A percentile compares a stretch with the other conserved stretches of the same genome.
These are phyloP conservation scores for Phyllostomus discolor DNA, from an alignment of 2,113 vertebrate genomes.

Conservation along the genomic window DNA sequence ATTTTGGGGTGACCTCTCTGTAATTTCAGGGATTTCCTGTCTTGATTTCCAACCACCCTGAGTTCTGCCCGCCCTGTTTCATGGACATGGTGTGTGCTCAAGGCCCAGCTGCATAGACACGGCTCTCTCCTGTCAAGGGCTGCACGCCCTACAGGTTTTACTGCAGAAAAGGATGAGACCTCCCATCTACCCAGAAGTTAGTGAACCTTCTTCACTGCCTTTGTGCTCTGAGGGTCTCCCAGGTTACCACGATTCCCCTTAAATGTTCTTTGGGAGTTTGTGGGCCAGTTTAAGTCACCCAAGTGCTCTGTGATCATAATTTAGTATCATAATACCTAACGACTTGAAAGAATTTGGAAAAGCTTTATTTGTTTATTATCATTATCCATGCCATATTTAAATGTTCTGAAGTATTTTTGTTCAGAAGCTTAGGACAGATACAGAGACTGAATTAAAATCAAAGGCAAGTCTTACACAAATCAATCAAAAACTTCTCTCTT, in stretches of 20 bases:
- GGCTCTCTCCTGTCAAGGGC: neutral
- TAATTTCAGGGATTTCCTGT: neutral
- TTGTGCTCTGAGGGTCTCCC: neutral
- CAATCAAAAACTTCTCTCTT: neutral
- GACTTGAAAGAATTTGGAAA: conserved; percentile 15
- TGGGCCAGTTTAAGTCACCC: neutral
- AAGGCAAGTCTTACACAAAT: neutral
- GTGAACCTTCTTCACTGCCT: neutral
- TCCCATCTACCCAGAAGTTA: neutral
- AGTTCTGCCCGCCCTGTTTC: neutral
- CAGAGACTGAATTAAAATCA: neutral
- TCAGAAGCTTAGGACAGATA: neutral
- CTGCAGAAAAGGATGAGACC: neutral
- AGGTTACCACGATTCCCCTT: neutral
- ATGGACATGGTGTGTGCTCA: no score
- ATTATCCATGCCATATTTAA: neutral
- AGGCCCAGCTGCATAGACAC: neutral
- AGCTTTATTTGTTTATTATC: neutral
- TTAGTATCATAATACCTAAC: neutral
- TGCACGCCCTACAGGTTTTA: neutral
- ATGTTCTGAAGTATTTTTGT: neutral
- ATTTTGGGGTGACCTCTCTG: neutral
- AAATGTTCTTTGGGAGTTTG: neutral
- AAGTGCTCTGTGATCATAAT: neutral
- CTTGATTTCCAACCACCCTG: neutral